phyloP scores from a whole-genome alignment of 92 coral and sea anemone species.

The Porites rus region DNA sequence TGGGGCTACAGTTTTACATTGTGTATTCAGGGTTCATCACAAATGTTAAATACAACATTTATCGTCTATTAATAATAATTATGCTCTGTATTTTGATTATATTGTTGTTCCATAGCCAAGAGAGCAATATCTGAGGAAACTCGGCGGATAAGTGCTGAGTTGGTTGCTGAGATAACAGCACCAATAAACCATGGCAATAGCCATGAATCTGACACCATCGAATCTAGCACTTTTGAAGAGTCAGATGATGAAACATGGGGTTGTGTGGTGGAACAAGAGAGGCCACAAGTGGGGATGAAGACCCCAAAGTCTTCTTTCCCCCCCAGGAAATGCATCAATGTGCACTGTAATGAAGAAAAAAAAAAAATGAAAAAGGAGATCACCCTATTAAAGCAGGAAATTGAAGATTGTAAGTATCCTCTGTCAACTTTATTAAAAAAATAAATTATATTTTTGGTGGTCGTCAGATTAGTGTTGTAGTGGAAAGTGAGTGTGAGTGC shows the following conservation, averaged over 20 bases:
- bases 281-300: constrained; percentile 16
- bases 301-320: constrained; percentile 17
- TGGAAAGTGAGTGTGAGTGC: no score
- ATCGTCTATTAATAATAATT: no score
- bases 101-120: no score
- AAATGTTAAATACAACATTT: no score
- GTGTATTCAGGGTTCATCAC: no score
- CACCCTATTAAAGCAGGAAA: background rate
- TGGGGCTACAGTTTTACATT: no score
- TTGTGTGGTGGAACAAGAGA: background rate
- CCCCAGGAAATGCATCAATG: constrained; percentile 3
- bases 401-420: constrained; percentile 17
- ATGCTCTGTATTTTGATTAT: no score
- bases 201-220: background rate
- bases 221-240: background rate
- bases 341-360: background rate
- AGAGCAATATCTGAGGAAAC: no score
- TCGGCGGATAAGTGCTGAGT: background rate
- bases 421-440: background rate
- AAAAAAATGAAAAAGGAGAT: background rate
- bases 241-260: background rate
- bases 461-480: background rate
- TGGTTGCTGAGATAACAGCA: background rate
- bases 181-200: background rate
- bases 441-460: background rate